Evolutionary conservation across 2,113 vertebrate genomes (phyloP).

Genomic region (Heterotis niloticus): DNA sequence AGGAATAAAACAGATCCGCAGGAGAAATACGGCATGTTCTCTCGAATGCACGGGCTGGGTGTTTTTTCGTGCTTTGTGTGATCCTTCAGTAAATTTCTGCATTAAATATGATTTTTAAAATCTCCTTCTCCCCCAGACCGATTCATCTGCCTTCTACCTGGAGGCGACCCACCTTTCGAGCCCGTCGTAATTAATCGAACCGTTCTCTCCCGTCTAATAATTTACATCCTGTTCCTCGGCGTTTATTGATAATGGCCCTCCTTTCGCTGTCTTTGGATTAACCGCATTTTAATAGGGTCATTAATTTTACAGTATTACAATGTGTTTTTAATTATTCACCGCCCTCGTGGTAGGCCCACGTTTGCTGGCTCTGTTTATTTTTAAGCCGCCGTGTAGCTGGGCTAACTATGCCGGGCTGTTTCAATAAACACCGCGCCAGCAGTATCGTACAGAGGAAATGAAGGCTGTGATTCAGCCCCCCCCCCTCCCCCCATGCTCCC

Average conservation of each 20-base stretch:
- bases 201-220: slow-evolving; percentile 52
- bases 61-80: not conserved
- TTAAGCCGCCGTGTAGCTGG: slow-evolving; percentile 11
- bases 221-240: slow-evolving; percentile 36
- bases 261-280: slow-evolving; percentile 39
- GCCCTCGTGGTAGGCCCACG: slow-evolving; percentile 32
- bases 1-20: no score
- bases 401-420: slow-evolving; percentile 17
- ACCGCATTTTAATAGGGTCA: slow-evolving; percentile 57
- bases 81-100: not conserved
- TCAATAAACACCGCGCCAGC: slow-evolving; percentile 32
- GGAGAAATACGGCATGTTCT: no score
- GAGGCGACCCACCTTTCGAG: slow-evolving; percentile 49
- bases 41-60: no score
- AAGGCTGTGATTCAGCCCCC: not conserved
- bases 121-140: slow-evolving; percentile 29
- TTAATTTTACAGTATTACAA: slow-evolving; percentile 54
- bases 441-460: slow-evolving; percentile 16
- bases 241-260: slow-evolving; percentile 60
- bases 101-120: not conserved
- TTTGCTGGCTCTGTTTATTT: slow-evolving; percentile 13
- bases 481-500: not conserved
- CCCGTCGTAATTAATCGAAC: slow-evolving; percentile 47
- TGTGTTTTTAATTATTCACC: slow-evolving; percentile 60
- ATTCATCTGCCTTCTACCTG: slow-evolving; percentile 44